Percentiles rank a stretch among this genome's conserved stretches.
phyloP scores from a whole-genome alignment of 1,140 invertebrate genomes.

The Trinorchestia longiramus region DNA sequence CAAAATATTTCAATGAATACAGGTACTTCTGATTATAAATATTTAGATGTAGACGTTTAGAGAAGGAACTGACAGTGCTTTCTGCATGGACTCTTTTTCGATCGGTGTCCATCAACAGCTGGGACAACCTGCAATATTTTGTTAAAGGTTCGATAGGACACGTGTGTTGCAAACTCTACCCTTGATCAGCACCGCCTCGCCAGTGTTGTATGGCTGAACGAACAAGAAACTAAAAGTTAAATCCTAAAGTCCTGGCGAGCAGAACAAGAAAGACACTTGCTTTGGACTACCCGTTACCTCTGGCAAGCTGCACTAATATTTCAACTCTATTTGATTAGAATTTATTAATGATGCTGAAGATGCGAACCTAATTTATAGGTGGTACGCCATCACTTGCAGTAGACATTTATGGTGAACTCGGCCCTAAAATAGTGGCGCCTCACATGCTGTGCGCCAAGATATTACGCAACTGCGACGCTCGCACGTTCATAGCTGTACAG shows the following conservation, averaged over 20 bases:
- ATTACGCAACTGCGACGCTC: neutral
- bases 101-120: neutral
- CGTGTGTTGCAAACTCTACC: neutral
- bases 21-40: too few relatives aligned
- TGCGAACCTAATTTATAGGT: neutral
- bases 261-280: neutral
- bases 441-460: neutral
- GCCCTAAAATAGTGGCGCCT: neutral
- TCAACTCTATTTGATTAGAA: neutral
- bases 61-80: neutral
- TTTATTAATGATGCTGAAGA: neutral
- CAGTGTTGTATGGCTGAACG: neutral
- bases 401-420: neutral
- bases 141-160: neutral
- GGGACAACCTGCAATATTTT: neutral
- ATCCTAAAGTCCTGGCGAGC: neutral
- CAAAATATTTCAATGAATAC: too few relatives aligned
- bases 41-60: neutral
- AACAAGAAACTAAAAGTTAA: neutral
- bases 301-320: neutral
- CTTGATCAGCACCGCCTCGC: neutral
- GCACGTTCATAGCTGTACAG: neutral
- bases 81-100: neutral
- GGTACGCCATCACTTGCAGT: neutral
- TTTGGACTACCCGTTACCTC: neutral